phyloP scores from a whole-genome alignment of 2,888 invertebrate genomes.

The Apantesis nais region DNA sequence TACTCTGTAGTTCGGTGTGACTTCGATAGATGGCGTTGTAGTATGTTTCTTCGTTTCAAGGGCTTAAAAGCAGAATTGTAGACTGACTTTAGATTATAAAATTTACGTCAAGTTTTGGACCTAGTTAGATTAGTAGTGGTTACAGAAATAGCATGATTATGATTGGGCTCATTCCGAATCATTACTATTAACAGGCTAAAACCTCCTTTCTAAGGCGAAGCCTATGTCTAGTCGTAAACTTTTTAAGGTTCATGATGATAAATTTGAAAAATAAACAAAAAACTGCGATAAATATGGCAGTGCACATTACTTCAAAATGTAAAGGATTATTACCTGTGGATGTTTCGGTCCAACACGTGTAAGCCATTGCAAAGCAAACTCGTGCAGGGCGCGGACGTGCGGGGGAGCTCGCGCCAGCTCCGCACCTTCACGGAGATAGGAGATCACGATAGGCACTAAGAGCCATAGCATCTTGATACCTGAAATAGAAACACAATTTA shows the following conservation, averaged over 20 bases:
- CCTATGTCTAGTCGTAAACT: too few relatives aligned
- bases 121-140: background rate
- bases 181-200: background rate
- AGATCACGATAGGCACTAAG: slow-evolving; percentile 95
- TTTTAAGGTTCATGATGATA: too few relatives aligned
- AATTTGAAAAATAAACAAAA: too few relatives aligned
- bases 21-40: too few relatives aligned
- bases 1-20: too few relatives aligned
- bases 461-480: slow-evolving; percentile 96
- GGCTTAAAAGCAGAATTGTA: too few relatives aligned
- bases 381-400: slow-evolving; percentile 91
- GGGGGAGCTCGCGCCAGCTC: slow-evolving; percentile 80
- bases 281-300: background rate
- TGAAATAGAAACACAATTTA: slow-evolving; percentile 63
- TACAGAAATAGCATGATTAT: background rate
- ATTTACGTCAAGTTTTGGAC: background rate
- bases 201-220: background rate
- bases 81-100: background rate
- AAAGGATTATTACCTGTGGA: slow-evolving; percentile 87
- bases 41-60: too few relatives aligned
- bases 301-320: background rate
- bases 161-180: background rate
- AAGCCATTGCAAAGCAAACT: slow-evolving; percentile 95
- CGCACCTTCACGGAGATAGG: slow-evolving; percentile 90
- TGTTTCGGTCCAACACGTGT: slow-evolving; percentile 97